Evolutionary conservation across 2,113 vertebrate species (phyloP).

Genomic region (cat (Felis catus)): DNA sequence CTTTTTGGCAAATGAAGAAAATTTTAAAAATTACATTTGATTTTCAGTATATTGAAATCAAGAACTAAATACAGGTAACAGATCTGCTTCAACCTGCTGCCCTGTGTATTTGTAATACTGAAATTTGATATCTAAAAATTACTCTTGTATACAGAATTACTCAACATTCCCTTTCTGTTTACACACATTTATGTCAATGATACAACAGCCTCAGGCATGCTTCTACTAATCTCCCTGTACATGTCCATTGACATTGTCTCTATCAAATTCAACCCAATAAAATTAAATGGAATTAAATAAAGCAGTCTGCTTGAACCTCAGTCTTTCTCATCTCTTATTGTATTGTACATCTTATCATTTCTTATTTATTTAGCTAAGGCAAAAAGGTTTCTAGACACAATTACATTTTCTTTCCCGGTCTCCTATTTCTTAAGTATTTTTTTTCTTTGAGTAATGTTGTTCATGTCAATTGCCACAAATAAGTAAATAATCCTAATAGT

Average conservation of each 20-base stretch:
- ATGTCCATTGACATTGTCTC: constrained; percentile 67
- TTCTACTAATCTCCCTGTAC: constrained; percentile 69
- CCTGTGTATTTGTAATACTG: constrained; percentile 58
- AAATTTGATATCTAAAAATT: constrained; percentile 66
- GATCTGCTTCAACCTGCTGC: constrained; percentile 35
- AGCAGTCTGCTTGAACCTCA: constrained; percentile 75
- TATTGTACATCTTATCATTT: constrained; percentile 79
- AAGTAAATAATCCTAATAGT: constrained; percentile 67
- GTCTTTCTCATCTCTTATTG: constrained; percentile 77
- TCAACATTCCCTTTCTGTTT: constrained; percentile 72
- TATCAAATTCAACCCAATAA: constrained; percentile 78
- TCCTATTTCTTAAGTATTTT: constrained; percentile 75
- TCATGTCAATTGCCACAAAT: constrained; percentile 72
- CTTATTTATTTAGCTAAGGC: constrained; percentile 83
- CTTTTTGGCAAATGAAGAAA: background rate
- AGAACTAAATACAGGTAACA: constrained; percentile 43
- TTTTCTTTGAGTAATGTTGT: constrained; percentile 79
- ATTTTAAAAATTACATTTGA: background rate
- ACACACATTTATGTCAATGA: constrained; percentile 62
- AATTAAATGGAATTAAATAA: constrained; percentile 81
- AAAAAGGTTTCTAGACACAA: constrained; percentile 82
- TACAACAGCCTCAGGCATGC: constrained; percentile 59
- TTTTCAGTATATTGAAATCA: constrained; percentile 34
- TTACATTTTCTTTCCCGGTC: constrained; percentile 80
- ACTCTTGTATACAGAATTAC: constrained; percentile 58